Conservation (phyloP, 2,113 vertebrate genomes). For the Podarcis raffonei region DNA sequence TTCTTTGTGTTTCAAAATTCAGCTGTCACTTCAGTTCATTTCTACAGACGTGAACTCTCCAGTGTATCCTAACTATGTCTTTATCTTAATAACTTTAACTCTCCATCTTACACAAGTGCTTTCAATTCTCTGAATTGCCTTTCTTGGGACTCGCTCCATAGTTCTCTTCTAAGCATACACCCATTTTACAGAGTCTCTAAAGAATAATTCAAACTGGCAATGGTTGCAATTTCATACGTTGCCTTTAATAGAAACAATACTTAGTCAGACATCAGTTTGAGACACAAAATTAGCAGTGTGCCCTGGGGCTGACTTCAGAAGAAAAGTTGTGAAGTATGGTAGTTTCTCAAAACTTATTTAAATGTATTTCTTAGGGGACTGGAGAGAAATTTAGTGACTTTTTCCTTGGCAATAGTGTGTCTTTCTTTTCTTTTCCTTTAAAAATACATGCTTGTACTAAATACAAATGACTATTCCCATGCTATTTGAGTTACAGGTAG, state of each 20-base stretch:
- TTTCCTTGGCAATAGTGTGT: neutral
- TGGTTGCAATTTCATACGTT: conserved; percentile 5
- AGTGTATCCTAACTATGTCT: neutral
- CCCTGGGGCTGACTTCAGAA: conserved; percentile 27
- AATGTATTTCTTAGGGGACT: conserved; percentile 13
- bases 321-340: conserved; percentile 26
- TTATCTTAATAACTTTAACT: conserved; percentile 31
- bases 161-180: conserved; percentile 13
- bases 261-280: conserved; percentile 5
- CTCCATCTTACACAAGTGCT: conserved; percentile 21
- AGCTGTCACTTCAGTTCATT: conserved; percentile 14
- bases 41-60: neutral
- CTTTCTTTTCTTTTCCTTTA: neutral
- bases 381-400: neutral
- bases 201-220: conserved; percentile 40
- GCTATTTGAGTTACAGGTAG: too few relatives aligned
- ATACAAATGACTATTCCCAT: neutral
- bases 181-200: conserved; percentile 27
- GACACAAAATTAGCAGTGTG: conserved; percentile 32
- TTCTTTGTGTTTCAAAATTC: neutral
- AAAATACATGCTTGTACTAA: neutral
- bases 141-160: conserved; percentile 10
- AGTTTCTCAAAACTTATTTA: conserved; percentile 8
- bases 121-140: conserved; percentile 10
- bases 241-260: conserved; percentile 24